Conservation (phyloP, 2,797 vertebrate species). For the Streptopelia turtur region DNA sequence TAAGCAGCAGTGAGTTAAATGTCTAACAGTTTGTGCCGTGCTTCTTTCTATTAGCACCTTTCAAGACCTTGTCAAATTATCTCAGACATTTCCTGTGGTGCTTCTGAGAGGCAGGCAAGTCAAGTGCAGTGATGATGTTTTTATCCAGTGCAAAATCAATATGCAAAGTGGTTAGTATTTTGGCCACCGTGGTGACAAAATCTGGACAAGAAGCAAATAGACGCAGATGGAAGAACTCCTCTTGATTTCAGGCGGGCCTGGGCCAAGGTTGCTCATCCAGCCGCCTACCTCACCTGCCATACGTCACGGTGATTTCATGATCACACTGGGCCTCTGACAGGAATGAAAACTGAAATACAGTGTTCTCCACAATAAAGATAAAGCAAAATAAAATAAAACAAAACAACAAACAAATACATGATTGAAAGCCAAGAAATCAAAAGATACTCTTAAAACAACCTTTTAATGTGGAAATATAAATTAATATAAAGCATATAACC, state of each 20-base stretch:
- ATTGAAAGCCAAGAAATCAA: not conserved
- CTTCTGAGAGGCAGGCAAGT: not conserved
- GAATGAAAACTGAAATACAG: not conserved
- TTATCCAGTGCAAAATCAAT: not conserved
- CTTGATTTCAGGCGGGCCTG: not conserved
- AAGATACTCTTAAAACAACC: not conserved
- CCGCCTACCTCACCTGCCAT: not conserved
- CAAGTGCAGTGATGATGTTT: not conserved
- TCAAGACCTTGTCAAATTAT: not conserved
- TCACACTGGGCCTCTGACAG: not conserved
- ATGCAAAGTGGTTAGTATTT: not conserved
- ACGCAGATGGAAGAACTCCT: not conserved
- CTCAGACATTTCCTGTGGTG: not conserved
- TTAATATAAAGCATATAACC: not conserved
- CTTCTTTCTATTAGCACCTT: not conserved
- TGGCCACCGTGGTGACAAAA: not conserved
- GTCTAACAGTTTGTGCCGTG: not conserved
- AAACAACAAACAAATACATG: not conserved
- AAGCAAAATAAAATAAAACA: not conserved
- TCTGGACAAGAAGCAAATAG: not conserved
- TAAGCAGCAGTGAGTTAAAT: not conserved
- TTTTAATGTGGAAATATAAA: not conserved
- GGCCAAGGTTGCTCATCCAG: not conserved
- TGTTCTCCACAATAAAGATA: not conserved
- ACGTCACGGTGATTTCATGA: not conserved